Base-by-base conservation (phyloP, 2,888 invertebrate genomes). In the Dynastes grantii region DNA sequence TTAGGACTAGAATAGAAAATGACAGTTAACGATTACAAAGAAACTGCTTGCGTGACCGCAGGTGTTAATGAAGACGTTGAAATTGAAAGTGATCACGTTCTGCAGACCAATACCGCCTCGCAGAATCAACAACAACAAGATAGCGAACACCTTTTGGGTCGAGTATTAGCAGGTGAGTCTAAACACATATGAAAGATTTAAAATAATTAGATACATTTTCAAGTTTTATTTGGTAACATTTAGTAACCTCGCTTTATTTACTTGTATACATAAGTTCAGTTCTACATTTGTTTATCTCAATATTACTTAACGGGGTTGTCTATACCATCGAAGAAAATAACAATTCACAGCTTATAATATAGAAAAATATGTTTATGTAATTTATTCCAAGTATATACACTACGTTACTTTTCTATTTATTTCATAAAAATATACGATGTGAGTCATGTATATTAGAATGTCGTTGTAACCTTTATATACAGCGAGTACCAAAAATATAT, bases 21-120 rank as follows among this genome's bases (percentile, higher is more conserved):
- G 91, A 91, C 91, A 82, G 91, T 91, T 80, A 91, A 91, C 86
- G 91, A 91, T 86, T 90, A 90, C 83, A 90, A 90, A 84, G 90
- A 91, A 83, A 90, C 90, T 40, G 87, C 90, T 77, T 90, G 90
- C 85, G 89, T 88, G 80, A 90, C 87, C 40, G 89, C 87, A n/a
- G 82, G 81, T 80, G 80, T 80, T 16, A 82, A 84, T 51, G 87
- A 89, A 81, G 88, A 89, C 86, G 87, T 85, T 87, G 88, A 86
- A 81, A 81, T 88, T 83, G 85, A 88, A 40, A 80, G 77, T 73
- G 82, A 83, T 65, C 79, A 78, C 22, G 78, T 82, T 9, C 81
- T 82, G 16, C 78, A 78, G 51, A 68, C 64, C 22, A 65, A 78
- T 29, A 49, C 22, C 27, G 45, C 73, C 22, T 65, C 83, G 49